A percentile compares a stretch with the other conserved stretches of the same genome.
These are phyloP conservation scores for Netelia inedita DNA, from an alignment of 2,888 invertebrate genomes.

Conservation along the genomic window DNA sequence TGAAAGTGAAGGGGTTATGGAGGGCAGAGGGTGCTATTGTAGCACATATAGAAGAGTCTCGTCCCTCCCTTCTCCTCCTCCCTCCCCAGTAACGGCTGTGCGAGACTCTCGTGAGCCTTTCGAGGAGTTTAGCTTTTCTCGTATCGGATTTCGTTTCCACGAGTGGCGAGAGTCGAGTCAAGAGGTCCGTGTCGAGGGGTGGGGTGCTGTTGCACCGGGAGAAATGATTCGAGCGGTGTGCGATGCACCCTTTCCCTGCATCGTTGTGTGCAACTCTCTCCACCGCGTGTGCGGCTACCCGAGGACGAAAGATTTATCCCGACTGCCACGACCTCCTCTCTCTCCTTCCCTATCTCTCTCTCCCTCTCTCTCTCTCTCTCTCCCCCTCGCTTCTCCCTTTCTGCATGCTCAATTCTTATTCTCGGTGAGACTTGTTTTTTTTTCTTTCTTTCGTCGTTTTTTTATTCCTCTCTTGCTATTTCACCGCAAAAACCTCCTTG, in stretches of 20 bases:
- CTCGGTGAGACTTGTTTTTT: background rate
- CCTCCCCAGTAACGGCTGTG: conserved; percentile 57
- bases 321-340: conserved; percentile 43
- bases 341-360: conserved; percentile 28
- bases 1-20: conserved; percentile 54
- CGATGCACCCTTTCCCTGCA: conserved; percentile 59
- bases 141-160: conserved; percentile 83
- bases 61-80: background rate
- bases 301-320: conserved; percentile 65
- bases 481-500: conserved; percentile 15
- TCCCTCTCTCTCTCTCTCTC: conserved; percentile 31
- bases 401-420: conserved; percentile 2
- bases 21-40: conserved; percentile 42
- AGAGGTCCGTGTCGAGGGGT: conserved; percentile 78
- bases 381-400: conserved; percentile 11
- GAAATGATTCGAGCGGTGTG: conserved; percentile 80
- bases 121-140: conserved; percentile 82
- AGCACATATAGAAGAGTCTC: conserved; percentile 42
- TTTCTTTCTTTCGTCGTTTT: background rate
- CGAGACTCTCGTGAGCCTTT: conserved; percentile 78
- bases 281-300: conserved; percentile 23
- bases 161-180: conserved; percentile 79
- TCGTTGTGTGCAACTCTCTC: conserved; percentile 27
- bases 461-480: background rate
- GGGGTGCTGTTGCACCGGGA: conserved; percentile 63